A percentile compares a stretch with the other conserved stretches of the same genome.
Evolutionary conservation across 2,888 invertebrate species (phyloP).

Genomic region (Scaptomyza caliginosa): DNA sequence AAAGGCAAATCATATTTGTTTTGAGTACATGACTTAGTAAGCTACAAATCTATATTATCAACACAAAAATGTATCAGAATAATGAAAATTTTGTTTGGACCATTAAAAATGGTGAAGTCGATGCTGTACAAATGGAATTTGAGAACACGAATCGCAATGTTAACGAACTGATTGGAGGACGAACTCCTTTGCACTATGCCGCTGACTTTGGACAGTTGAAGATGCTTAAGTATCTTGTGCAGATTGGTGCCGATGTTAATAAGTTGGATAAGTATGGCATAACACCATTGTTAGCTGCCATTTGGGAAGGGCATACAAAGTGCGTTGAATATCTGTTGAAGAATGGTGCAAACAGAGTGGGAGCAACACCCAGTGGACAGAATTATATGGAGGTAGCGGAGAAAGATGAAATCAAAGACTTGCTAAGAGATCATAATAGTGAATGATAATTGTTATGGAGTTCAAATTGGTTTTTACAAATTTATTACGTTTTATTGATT

Average conservation of each 20-base stretch:
- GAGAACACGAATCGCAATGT: conserved; percentile 85
- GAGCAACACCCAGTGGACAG: conserved; percentile 37
- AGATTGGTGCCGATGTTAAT: conserved; percentile 96
- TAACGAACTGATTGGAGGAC: conserved; percentile 93
- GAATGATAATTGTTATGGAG: background rate
- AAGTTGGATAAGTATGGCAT: conserved; percentile 98
- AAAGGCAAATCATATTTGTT: background rate
- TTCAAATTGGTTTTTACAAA: too few relatives aligned
- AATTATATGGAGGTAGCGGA: conserved; percentile 48
- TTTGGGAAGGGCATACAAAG: conserved; percentile 97
- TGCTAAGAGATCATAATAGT: conserved; percentile 8
- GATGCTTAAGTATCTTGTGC: conserved; percentile 93
- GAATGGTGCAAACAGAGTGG: conserved; percentile 85
- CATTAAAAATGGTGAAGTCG: conserved; percentile 48
- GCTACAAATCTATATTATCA: background rate
- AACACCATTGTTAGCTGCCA: conserved; percentile 95
- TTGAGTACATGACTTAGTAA: background rate
- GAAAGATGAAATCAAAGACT: conserved; percentile 45
- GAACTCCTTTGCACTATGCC: conserved; percentile 95
- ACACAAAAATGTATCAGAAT: conserved; percentile 18
- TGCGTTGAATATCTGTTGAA: conserved; percentile 94
- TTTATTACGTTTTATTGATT: background rate
- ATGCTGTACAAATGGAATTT: conserved; percentile 35
- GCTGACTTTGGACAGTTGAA: conserved; percentile 97
- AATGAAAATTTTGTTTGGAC: conserved; percentile 48